A percentile compares a stretch with the other conserved stretches of the same genome.
phyloP scores from a whole-genome alignment of 2,888 invertebrate genomes.

The Eristalinus aeneus region DNA sequence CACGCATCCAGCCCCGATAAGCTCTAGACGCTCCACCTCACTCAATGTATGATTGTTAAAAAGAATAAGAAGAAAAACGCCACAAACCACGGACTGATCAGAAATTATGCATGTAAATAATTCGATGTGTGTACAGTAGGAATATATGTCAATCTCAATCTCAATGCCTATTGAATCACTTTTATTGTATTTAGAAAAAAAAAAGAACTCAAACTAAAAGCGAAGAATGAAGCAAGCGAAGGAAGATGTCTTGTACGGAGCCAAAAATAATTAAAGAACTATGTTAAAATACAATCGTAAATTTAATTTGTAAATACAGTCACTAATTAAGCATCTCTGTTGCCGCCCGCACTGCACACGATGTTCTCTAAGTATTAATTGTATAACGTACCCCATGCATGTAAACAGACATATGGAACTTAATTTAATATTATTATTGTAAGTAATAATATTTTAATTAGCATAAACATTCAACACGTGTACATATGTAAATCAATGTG shows the following conservation, averaged over 20 bases:
- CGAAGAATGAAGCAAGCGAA: background rate
- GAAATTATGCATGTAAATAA: slow-evolving; percentile 61
- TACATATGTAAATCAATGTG: slow-evolving; percentile 70
- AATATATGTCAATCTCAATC: slow-evolving; percentile 21
- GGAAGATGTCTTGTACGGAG: slow-evolving; percentile 64
- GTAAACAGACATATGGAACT: background rate
- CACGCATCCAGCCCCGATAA: background rate
- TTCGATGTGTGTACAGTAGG: slow-evolving; percentile 53
- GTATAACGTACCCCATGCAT: background rate
- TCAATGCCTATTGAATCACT: background rate
- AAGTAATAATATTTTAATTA: slow-evolving; percentile 66
- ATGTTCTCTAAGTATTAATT: slow-evolving; percentile 58
- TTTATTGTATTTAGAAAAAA: slow-evolving; percentile 2
- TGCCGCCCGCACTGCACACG: slow-evolving; percentile 22
- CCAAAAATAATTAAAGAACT: slow-evolving; percentile 67
- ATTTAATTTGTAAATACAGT: slow-evolving; percentile 67
- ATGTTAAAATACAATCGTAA: slow-evolving; percentile 16
- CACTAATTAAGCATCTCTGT: slow-evolving; percentile 56
- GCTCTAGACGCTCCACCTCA: background rate
- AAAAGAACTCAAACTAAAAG: background rate
- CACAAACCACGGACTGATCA: slow-evolving; percentile 58
- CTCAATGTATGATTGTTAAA: background rate
- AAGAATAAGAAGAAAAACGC: background rate
- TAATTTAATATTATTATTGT: slow-evolving; percentile 65
- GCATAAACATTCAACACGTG: slow-evolving; percentile 34